Percentiles rank a stretch among this genome's conserved stretches.
phyloP scores from a whole-genome alignment of 2,113 vertebrate genomes.

The Fregata magnificens region DNA sequence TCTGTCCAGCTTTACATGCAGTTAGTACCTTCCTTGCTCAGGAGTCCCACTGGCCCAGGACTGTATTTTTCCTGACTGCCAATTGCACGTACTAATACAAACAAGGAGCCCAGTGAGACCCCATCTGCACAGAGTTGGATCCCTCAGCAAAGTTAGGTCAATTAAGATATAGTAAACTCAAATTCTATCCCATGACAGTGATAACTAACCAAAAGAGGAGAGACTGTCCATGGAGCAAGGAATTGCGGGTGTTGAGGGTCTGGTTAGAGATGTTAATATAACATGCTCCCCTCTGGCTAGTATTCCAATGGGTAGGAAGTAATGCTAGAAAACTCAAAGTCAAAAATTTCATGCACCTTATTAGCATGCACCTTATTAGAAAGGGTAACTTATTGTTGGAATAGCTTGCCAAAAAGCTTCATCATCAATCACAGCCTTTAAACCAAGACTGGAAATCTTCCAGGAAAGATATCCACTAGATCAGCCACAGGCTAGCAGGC shows the following conservation, averaged over 20 bases:
- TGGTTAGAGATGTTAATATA: background rate
- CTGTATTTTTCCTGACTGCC: background rate
- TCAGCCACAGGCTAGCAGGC: background rate
- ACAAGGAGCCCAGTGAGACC: background rate
- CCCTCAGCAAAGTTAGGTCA: background rate
- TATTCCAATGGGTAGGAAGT: background rate
- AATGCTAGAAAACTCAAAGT: background rate
- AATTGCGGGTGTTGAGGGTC: background rate
- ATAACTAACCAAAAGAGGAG: background rate
- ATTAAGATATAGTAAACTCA: background rate
- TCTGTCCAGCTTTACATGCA: background rate
- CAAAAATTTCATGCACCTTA: background rate
- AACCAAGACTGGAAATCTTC: background rate
- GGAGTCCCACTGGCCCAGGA: background rate
- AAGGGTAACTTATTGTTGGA: background rate
- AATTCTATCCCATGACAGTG: background rate
- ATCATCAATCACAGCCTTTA: background rate
- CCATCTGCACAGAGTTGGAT: rapidly evolving
- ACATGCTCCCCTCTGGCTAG: background rate
- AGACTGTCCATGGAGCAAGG: background rate
- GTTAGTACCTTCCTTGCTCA: background rate
- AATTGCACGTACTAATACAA: rapidly evolving
- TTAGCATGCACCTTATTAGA: no score
- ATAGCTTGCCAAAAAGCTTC: background rate
- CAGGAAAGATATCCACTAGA: background rate